These are phyloP conservation scores for Mythimna lalbum DNA, from an alignment of 2,888 invertebrate genomes.

Conservation along the genomic window DNA sequence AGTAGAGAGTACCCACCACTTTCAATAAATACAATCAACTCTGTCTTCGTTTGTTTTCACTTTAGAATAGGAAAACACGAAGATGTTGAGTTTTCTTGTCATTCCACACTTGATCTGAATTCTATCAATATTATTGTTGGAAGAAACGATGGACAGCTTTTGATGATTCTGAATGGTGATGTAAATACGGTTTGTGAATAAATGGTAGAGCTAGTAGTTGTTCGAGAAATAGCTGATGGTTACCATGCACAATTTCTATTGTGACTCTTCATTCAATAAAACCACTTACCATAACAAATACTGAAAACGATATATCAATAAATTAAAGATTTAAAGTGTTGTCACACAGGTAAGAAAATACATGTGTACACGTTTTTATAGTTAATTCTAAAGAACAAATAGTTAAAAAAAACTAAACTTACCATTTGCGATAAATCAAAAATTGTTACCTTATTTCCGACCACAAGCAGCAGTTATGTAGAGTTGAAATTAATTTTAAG, in stretches of 20 bases:
- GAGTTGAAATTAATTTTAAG: neutral
- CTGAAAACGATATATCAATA: neutral
- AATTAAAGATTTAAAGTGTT: neutral
- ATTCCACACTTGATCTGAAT: constrained; percentile 41
- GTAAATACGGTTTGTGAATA: constrained; percentile 18
- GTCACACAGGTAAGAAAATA: neutral
- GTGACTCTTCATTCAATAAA: neutral
- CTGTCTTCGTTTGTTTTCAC: constrained; percentile 11
- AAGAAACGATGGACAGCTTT: constrained; percentile 27
- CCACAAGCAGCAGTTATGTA: too few relatives aligned
- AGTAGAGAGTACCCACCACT: constrained; percentile 2
- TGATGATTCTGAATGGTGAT: constrained; percentile 22
- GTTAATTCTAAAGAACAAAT: too few relatives aligned
- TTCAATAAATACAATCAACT: constrained; percentile 32
- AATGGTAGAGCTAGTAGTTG: constrained; percentile 11
- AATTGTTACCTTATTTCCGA: neutral
- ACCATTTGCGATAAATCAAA: neutral
- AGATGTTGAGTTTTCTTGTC: constrained; percentile 42
- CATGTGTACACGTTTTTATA: too few relatives aligned
- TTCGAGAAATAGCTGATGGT: constrained; percentile 15
- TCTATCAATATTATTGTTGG: constrained; percentile 34
- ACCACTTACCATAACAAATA: too few relatives aligned
- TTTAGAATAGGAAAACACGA: constrained; percentile 9
- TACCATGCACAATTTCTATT: neutral
- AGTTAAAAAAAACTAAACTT: too few relatives aligned